Conservation (phyloP, 2,888 invertebrate species). For the Thecophora atra region DNA sequence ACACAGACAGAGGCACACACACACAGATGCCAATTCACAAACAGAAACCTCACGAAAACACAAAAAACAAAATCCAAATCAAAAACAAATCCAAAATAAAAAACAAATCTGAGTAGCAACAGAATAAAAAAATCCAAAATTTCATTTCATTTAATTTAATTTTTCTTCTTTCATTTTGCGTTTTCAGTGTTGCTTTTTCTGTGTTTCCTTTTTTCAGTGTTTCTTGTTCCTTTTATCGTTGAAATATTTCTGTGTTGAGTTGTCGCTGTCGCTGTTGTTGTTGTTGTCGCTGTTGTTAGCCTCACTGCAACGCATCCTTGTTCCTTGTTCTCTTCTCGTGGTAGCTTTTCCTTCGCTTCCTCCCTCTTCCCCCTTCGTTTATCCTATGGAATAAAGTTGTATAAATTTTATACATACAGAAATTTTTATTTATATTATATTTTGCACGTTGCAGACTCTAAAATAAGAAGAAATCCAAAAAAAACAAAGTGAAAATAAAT, state of each 20-base stretch:
- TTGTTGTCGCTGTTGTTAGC: not conserved
- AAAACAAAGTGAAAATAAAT: conserved; percentile 16
- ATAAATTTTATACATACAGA: conserved; percentile 38
- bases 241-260: conserved; percentile 8
- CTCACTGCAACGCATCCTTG: too few species aligned
- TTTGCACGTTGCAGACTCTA: conserved; percentile 37
- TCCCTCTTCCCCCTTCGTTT: not conserved
- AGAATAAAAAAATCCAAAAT: conserved; percentile 26
- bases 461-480: conserved; percentile 30
- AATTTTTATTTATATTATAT: conserved; percentile 42
- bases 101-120: too few species aligned
- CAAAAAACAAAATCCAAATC: conserved; percentile 3
- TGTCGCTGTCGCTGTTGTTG: conserved; percentile 1
- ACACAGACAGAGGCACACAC: not conserved
- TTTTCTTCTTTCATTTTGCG: conserved; percentile 1
- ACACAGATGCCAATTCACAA: not conserved
- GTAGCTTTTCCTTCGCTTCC: too few species aligned
- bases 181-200: too few species aligned
- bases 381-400: conserved; percentile 27
- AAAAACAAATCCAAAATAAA: conserved; percentile 1
- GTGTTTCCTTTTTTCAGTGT: not conserved
- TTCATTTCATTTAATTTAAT: conserved; percentile 35
- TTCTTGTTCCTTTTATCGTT: not conserved
- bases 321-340: not conserved
- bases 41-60: not conserved